Evolutionary conservation across 2,113 vertebrate species (phyloP), one percentile per base, ranked within the genome.

Genomic region (Pseudopipra pipra): DNA sequence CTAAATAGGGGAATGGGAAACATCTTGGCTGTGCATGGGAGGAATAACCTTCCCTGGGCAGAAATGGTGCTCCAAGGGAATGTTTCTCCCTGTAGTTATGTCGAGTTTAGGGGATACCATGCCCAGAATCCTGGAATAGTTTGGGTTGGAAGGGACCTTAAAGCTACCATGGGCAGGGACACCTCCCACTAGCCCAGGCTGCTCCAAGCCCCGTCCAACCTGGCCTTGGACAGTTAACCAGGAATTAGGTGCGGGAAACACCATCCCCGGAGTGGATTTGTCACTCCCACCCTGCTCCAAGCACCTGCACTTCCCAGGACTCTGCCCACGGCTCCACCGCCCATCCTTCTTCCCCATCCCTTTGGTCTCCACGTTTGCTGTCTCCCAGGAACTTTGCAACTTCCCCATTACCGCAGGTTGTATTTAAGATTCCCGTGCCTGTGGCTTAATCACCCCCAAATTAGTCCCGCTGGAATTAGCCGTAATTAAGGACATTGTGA

Each of bases 401-500:
- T 96, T 96, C 87, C 66, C 94, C 96, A 51, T 96, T 96, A 91
- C 88, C 93, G 80, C 96, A 97, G 97, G 97, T 96, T 97, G 91
- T 75, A 58, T 87, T 98, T 91, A 97, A 97, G 97, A 98, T 98
- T 97, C 96, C 95, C 76, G 85, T 95, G 95, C 97, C 97, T 98
- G 76, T 92, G 58, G 91, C 95, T 97, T 98, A 97, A 98, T 97
- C 97, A 98, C 97, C 95, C 96, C 95, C 97, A 97, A 97, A 98
- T 96, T 96, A 98, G 96, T 97, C 98, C 97, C 96, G 33, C 92
- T 39, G 96, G 97, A 98, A 98, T 98, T 97, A 98, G 95, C 97
- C 97, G 74, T 98, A 98, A 98, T 98, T 98, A 98, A 98, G 97
- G 97, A 96, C 97, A 98, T 97, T 97, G 97, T 97, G 97, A 98